Evolutionary conservation across 2,888 invertebrate genomes (phyloP).

Genomic region (Eristalinus sepulchralis): DNA sequence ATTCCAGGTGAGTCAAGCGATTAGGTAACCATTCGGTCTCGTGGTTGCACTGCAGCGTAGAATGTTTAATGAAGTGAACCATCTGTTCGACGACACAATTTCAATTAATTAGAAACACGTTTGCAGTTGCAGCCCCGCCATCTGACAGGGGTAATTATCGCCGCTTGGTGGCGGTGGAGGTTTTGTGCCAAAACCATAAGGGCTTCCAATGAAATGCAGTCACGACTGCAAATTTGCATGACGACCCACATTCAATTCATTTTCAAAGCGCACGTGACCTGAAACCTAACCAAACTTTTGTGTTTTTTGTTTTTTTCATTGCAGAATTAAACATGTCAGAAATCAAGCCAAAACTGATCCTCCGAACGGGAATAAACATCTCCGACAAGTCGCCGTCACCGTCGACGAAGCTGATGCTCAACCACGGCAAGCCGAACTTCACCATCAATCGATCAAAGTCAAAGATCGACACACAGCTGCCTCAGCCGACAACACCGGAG

Average conservation of each 20-base stretch:
- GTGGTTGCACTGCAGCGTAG: neutral
- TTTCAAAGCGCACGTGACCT: too few relatives aligned
- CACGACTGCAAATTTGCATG: conserved; percentile 19
- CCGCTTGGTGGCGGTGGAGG: neutral
- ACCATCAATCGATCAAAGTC: conserved; percentile 76
- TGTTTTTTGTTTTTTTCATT: conserved; percentile 17
- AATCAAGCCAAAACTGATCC: conserved; percentile 78
- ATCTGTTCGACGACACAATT: neutral
- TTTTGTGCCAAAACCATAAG: neutral
- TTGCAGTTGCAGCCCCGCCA: neutral
- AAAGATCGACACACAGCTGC: conserved; percentile 50
- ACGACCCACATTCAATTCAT: neutral
- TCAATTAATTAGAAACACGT: neutral
- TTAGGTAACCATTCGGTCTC: neutral
- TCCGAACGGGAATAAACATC: conserved; percentile 73
- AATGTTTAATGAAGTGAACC: neutral
- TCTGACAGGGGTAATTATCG: neutral
- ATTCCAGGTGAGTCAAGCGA: neutral
- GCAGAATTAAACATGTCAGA: conserved; percentile 75
- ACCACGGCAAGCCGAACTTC: conserved; percentile 80
- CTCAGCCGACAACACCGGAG: conserved; percentile 36
- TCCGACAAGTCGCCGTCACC: conserved; percentile 78
- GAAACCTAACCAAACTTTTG: neutral
- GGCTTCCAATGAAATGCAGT: neutral
- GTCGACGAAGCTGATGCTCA: conserved; percentile 78